Evolutionary conservation across 1,140 invertebrate species (phyloP), one percentile per base, ranked within the genome.

Genomic region (Acromyrmex charruanus): DNA sequence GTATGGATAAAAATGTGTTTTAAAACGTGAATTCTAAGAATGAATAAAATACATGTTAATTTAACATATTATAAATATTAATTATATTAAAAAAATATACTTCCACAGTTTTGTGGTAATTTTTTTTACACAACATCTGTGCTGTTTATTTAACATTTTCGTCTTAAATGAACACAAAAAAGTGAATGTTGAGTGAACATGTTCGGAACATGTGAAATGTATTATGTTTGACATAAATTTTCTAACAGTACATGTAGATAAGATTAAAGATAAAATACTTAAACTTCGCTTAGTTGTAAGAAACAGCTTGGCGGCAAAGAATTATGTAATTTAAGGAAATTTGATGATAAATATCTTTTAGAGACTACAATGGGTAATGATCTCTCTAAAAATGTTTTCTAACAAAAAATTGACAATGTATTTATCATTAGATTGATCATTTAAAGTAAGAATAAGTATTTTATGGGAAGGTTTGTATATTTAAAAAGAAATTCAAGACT

Each of bases 251-350:
- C 10, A 12, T 44, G 2, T n/a, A 21, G 10, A 61, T 61, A 7
- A 31, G 16, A 63, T 16, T 31, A 14, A 63, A 0, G 14, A 63
- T 16, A 4, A 65, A 18, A 65, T 18, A 35, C 1, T 61, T 61
- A 21, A 25, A 14, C 0, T 31, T 35, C 3, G 16, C 16, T 31
- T 28, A 35, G 18, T 35, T 35, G 2, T 0, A 1, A 65, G 7
- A 65, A 65, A 65, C 28, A 61, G 4, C 16, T 61, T 31, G 14
- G 28, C 5, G 6, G 5, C 61, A 31, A 65, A 65, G 7, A 35
- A 6, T 65, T 65, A 35, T 35, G 6, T 35, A 35, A 61, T 61
- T 44, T 55, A 77, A 72, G 16, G 25, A 55, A 31, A 74, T 74
- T 74, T 55, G 6, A 75, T 35, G 5, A 21, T 61, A 25, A 25